Percentiles rank a stretch among this genome's conserved stretches.
phyloP scores from a whole-genome alignment of 2,113 vertebrate genomes.

The Cyprinodon brontotheroides region DNA sequence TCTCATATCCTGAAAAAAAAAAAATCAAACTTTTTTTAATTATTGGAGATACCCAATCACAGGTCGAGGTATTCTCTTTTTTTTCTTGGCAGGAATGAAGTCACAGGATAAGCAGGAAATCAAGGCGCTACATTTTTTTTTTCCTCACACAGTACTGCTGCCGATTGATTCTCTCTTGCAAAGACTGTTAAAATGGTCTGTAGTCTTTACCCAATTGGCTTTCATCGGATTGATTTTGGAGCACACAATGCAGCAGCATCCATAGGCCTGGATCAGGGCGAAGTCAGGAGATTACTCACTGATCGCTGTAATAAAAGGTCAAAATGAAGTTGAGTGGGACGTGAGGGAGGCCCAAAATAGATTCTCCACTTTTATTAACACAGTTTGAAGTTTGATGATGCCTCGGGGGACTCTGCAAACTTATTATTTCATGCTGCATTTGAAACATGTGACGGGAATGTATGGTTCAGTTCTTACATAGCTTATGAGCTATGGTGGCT shows the following conservation, averaged over 20 bases:
- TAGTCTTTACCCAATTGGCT: conserved; percentile 62
- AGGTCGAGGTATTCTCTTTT: conserved; percentile 39
- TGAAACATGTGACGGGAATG: conserved; percentile 63
- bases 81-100: conserved; percentile 38
- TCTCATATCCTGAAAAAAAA: conserved; percentile 21
- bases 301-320: conserved; percentile 66
- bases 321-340: conserved; percentile 56
- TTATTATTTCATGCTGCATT: conserved; percentile 70
- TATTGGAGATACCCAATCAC: conserved; percentile 15
- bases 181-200: conserved; percentile 69
- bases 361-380: conserved; percentile 61
- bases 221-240: conserved; percentile 56
- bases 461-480: conserved; percentile 67
- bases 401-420: conserved; percentile 52
- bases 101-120: conserved; percentile 50
- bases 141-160: conserved; percentile 54
- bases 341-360: conserved; percentile 60
- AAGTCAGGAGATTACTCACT: conserved; percentile 60
- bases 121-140: conserved; percentile 56
- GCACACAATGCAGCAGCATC: conserved; percentile 63
- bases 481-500: conserved; percentile 55
- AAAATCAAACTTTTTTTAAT: conserved; percentile 33
- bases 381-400: conserved; percentile 58
- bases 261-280: conserved; percentile 44
- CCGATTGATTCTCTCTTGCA: conserved; percentile 68